Evolutionary conservation across 2,797 vertebrate species (phyloP), one percentile per base, ranked within the genome.

Genomic region (Peromyscus melanophrys): DNA sequence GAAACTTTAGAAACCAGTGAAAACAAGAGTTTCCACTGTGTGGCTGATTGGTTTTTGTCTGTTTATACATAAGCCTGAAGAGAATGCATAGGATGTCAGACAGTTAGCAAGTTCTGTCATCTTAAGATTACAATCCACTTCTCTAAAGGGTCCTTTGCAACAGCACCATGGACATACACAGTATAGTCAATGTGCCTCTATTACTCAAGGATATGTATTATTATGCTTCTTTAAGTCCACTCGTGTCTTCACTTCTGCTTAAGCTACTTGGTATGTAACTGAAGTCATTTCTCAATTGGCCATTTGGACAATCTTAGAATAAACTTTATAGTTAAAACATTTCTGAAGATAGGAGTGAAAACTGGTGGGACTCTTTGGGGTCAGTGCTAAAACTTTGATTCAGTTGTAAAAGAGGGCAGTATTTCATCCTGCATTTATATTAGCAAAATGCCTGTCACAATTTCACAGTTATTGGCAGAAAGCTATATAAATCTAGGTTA

Each of bases 1-100:
- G 37, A 84, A 94, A 92, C 87, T 97, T 91, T 91, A 95, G 46
- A 69, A 96, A 25, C 40, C 65, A 89, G 10, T 83, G 87, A 94
- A 97, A 69, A 78, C 71, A 78, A 90, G 31, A 61, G 81, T 94
- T 96, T 92, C 6, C 34, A 63, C 12, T 19, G 76, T 57, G 16
- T 49, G 59, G 21, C 61, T 65, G 46, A 80, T 89, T 63, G 16
- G 27, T 80, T 71, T 96, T 65, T 16, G 7, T 57, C 91, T 92
- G 63, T 61, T 95, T 95, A 95, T 86, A 83, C 82, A 82, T 94
- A 88, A 90, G 43, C 90, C 71, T 71, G 43, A 90, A 90, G 71
- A 88, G 40, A 87, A 37, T 57, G 1, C 23, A 37, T 14, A 52
- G 17, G n/a, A 25, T 92, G 55, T 55, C 77, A 78, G 65, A 43